Conservation (phyloP, 2,888 invertebrate species). For the Noctuana brunneofusca region DNA sequence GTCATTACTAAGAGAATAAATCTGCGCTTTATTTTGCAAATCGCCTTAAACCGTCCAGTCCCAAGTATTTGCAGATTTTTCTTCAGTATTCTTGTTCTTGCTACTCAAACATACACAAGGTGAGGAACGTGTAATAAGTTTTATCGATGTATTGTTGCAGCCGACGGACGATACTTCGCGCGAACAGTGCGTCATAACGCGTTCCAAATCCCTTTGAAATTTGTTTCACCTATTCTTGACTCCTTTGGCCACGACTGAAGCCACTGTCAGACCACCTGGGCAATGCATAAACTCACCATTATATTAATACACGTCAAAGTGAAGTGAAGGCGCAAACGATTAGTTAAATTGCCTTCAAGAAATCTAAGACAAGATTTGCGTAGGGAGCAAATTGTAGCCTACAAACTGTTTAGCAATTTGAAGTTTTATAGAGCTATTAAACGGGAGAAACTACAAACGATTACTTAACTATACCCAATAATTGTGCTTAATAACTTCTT, state of each 20-base stretch:
- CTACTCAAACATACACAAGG: constrained; percentile 35
- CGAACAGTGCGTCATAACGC: constrained; percentile 59
- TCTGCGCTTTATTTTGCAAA: constrained; percentile 21
- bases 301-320: constrained; percentile 41
- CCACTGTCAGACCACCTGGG: constrained; percentile 57
- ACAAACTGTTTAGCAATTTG: constrained; percentile 21
- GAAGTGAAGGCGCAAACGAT: constrained; percentile 22
- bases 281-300: constrained; percentile 51
- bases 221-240: constrained; percentile 66
- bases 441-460: constrained; percentile 10
- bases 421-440: constrained; percentile 16
- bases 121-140: constrained; percentile 61
- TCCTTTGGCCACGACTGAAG: constrained; percentile 51
- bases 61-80: constrained; percentile 26
- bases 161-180: constrained; percentile 47
- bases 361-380: constrained; percentile 25
- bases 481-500: constrained; percentile 38
- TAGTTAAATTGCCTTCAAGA: constrained; percentile 17
- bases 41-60: constrained; percentile 15
- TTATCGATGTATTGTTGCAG: constrained; percentile 75
- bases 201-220: constrained; percentile 58
- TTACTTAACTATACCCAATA: neutral
- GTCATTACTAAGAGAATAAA: constrained; percentile 14
- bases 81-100: constrained; percentile 22
- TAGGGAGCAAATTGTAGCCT: constrained; percentile 26